phyloP scores from a whole-genome alignment of 2,113 vertebrate genomes.

The Arothron firmamentum region DNA sequence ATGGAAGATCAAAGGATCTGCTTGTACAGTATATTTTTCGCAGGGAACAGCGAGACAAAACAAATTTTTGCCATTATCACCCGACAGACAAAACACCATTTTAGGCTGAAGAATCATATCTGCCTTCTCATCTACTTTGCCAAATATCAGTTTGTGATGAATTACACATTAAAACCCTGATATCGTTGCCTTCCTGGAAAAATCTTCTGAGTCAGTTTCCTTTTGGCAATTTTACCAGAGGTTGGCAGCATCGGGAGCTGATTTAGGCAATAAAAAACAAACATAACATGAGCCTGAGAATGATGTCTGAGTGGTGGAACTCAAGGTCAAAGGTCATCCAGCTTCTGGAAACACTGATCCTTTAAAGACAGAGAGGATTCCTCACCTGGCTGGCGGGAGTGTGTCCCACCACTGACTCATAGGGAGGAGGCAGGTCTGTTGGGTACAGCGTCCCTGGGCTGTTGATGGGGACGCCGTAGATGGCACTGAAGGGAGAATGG shows the following conservation, averaged over 20 bases:
- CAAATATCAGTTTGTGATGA: too few species aligned
- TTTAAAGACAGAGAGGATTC: neutral
- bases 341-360: neutral
- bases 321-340: neutral
- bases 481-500: slow-evolving; percentile 84
- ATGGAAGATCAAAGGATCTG: slow-evolving; percentile 29
- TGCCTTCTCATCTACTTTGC: too few species aligned
- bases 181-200: too few species aligned
- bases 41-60: slow-evolving; percentile 21
- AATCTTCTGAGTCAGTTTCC: too few species aligned
- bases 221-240: too few species aligned
- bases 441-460: slow-evolving; percentile 90
- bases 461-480: slow-evolving; percentile 90
- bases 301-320: neutral
- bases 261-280: neutral
- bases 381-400: slow-evolving; percentile 85
- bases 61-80: neutral
- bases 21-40: slow-evolving; percentile 35
- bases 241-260: too few species aligned
- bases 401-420: slow-evolving; percentile 89
- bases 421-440: slow-evolving; percentile 90
- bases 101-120: too few species aligned
- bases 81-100: neutral
- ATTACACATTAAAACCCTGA: too few species aligned
- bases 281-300: neutral